These are phyloP conservation scores for Epinotia bilunana DNA, from an alignment of 2,888 invertebrate genomes.

Conservation along the genomic window DNA sequence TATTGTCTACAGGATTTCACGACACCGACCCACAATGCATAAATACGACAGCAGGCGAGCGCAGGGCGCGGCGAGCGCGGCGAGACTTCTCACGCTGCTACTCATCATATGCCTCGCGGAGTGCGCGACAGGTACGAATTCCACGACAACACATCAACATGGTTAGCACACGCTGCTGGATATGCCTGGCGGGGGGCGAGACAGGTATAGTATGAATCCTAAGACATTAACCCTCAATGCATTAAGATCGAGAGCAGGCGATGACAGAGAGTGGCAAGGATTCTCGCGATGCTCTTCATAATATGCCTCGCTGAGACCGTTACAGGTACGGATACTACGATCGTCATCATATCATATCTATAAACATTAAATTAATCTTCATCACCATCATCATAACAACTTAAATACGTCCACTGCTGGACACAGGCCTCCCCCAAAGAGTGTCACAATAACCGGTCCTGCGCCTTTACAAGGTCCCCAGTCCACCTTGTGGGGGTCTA, in stretches of 20 bases:
- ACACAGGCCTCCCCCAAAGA: no score
- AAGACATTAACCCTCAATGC: neutral
- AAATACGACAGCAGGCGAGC: slow-evolving; percentile 43
- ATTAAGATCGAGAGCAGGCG: neutral
- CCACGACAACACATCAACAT: neutral
- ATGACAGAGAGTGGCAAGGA: neutral
- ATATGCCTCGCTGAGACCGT: neutral
- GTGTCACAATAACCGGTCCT: no score
- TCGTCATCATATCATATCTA: neutral
- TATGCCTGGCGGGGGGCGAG: neutral
- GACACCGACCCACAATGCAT: slow-evolving; percentile 50
- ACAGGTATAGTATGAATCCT: no score
- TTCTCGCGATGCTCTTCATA: neutral
- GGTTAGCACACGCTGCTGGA: neutral
- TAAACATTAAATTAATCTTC: neutral
- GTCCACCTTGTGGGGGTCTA: no score
- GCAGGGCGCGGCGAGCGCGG: slow-evolving; percentile 53
- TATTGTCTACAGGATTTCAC: slow-evolving; percentile 18
- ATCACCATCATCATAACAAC: no score
- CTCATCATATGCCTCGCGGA: slow-evolving; percentile 84
- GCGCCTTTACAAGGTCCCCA: no score
- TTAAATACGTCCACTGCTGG: no score
- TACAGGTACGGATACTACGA: neutral
- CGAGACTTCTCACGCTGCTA: slow-evolving; percentile 78
- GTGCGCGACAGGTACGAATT: slow-evolving; percentile 82